Evolutionary conservation across 2,113 vertebrate genomes (phyloP), one percentile per base, ranked within the genome.

Genomic region (Agelaius tricolor): DNA sequence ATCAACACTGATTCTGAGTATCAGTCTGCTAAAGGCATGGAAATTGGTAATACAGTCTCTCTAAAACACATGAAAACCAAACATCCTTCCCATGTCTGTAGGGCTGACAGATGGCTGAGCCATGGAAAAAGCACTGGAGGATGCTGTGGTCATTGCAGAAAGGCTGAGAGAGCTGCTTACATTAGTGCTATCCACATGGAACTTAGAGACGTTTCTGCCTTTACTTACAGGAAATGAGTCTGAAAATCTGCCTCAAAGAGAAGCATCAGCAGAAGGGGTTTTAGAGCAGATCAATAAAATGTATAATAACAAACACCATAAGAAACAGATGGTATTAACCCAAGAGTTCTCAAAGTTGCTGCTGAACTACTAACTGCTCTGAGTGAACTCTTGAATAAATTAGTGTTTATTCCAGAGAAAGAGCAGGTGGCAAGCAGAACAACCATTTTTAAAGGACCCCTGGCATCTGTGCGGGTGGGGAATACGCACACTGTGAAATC

Each of bases 321-420:
- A 65, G 46, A 89, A 90, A 66, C 76, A 96, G 86, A 76, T 69
- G 79, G 89, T 76, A 84, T 80, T 89, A 89, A 90, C 43, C 21
- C 28, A 83, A 73, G 58, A 84, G n/a, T 77, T 84, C 57, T 91
- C 30, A 9, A 76, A 89, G 55, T 66, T 90, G 37, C 31, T 91
- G 37, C 23, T 74, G 73, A 94, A 43, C 49, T 58, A 58, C 88
- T 88, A 55, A 37, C 44, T 15, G 5, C 37, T 83, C 46, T 37
- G 30, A 55, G 65, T 33, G 39, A 89, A 62, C 24, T 67, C 26
- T 8, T 37, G 80, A 87, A 81, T 86, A 94, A 92, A 89, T 87
- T 39, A 77, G 23, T 54, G 51, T 81, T 91, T 31, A 49, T n/a
- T 91, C 3, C 23, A 58, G 51, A 84, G 73, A 74, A 80, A 43